These are phyloP conservation scores for Rhinolophus sinicus DNA, from an alignment of 2,113 vertebrate species.

Conservation along the genomic window DNA sequence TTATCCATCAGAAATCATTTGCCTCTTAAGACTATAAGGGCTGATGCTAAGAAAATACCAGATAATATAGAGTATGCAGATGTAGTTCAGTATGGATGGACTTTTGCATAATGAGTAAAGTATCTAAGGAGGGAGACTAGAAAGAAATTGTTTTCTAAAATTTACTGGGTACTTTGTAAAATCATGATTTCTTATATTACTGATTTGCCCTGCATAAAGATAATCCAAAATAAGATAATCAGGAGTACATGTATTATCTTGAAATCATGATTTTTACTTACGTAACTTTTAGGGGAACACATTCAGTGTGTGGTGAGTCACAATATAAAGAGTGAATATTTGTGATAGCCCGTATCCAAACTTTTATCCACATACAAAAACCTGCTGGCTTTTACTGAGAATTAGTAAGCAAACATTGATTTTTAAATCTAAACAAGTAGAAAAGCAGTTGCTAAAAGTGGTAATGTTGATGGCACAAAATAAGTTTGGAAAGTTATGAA, in stretches of 20 bases:
- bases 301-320: neutral
- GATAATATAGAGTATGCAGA: neutral
- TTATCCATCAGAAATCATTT: conserved; percentile 26
- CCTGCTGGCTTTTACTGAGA: neutral
- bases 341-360: neutral
- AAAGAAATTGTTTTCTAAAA: conserved; percentile 39
- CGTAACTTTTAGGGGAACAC: neutral
- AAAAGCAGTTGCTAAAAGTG: neutral
- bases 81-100: neutral
- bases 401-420: neutral
- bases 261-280: conserved; percentile 23
- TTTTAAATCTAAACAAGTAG: conserved; percentile 18
- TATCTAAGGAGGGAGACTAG: conserved; percentile 1
- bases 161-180: conserved; percentile 9
- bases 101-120: conserved; percentile 47
- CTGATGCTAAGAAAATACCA: neutral
- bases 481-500: neutral
- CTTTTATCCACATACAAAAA: neutral
- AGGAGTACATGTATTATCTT: neutral
- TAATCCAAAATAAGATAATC: conserved; percentile 16
- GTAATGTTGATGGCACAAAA: neutral
- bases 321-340: conserved; percentile 5
- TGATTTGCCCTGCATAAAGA: neutral
- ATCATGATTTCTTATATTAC: conserved; percentile 19
- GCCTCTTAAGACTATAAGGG: neutral